Evolutionary conservation across 2,888 invertebrate genomes (phyloP).

Genomic region (Caenorhabditis wallacei): DNA sequence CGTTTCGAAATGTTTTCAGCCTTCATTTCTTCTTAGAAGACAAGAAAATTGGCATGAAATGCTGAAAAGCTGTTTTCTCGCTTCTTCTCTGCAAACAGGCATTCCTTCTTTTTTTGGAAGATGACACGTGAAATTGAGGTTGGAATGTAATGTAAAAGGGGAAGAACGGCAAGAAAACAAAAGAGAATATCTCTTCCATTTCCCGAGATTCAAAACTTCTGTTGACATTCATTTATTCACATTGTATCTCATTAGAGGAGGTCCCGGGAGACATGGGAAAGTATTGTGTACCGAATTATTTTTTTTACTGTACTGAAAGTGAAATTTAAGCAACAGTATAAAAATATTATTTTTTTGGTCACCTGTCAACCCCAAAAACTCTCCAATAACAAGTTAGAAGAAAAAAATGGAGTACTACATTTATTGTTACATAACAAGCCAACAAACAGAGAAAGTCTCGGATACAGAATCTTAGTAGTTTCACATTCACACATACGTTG

Average conservation of each 20-base stretch:
- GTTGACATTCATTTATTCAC: conserved; percentile 56
- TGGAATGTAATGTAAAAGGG: conserved; percentile 5
- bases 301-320: background rate
- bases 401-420: background rate
- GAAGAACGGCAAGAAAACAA: conserved; percentile 39
- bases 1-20: conserved; percentile 37
- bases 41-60: conserved; percentile 41
- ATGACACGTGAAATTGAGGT: conserved; percentile 56
- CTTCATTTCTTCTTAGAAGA: background rate
- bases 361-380: too few relatives aligned
- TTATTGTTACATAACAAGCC: background rate
- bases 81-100: conserved; percentile 13
- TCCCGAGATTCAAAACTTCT: conserved; percentile 44
- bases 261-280: conserved; percentile 30
- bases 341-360: background rate
- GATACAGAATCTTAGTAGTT: background rate
- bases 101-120: conserved; percentile 46
- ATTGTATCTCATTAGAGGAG: conserved; percentile 49
- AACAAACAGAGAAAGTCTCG: background rate
- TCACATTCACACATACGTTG: conserved; percentile 13
- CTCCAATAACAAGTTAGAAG: too few relatives aligned
- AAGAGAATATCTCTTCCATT: conserved; percentile 4
- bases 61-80: conserved; percentile 18
- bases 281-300: conserved; percentile 11
- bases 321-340: background rate